Conservation (phyloP, 1,140 invertebrate genomes). For the Muscidifurax raptorellus region DNA sequence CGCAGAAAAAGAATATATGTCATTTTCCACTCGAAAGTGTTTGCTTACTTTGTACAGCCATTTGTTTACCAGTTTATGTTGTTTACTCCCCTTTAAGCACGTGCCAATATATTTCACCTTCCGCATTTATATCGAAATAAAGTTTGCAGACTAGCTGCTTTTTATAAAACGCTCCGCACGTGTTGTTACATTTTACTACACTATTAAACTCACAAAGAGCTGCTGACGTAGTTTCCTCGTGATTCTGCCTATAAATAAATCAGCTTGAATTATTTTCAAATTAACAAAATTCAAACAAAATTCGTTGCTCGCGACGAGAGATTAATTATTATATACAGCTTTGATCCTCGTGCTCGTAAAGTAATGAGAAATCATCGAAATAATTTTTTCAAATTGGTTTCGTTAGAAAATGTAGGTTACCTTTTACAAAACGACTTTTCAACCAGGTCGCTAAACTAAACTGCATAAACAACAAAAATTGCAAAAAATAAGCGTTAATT, state of each 20-base stretch:
- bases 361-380: background rate
- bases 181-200: background rate
- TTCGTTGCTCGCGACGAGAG: no score
- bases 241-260: no score
- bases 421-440: no score
- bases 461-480: background rate
- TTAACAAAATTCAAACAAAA: no score
- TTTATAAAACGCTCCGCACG: background rate
- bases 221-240: no score
- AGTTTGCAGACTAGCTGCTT: background rate
- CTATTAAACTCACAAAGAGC: conserved; percentile 23
- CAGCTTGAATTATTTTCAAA: no score
- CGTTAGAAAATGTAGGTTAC: no score
- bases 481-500: background rate
- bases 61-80: background rate
- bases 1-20: background rate
- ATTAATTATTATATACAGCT: no score
- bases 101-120: conserved; percentile 5
- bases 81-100: background rate
- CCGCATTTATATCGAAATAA: background rate
- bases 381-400: background rate
- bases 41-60: background rate
- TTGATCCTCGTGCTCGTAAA: no score
- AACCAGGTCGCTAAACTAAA: background rate
- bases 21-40: background rate